These are phyloP conservation scores for Acanthopleura granulata DNA, from an alignment of 2,888 invertebrate species.

Conservation along the genomic window DNA sequence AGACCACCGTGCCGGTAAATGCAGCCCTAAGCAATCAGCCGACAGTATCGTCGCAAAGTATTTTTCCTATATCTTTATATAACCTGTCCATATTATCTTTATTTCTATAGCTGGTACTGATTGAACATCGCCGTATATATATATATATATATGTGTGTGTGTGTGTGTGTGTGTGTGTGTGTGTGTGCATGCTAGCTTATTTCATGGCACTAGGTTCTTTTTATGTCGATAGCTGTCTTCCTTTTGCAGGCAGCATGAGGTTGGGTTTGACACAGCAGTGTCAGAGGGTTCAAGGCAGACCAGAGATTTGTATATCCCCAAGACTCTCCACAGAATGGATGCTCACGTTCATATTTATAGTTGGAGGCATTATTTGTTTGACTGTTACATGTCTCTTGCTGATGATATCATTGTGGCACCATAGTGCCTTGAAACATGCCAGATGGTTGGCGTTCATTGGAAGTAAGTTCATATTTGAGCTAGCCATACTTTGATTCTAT, in stretches of 20 bases:
- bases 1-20: no score
- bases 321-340: constrained; percentile 51
- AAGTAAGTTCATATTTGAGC: constrained; percentile 40
- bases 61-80: no score
- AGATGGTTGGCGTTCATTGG: constrained; percentile 55
- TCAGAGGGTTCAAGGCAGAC: constrained; percentile 46
- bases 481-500: no score
- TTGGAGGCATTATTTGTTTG: constrained; percentile 50
- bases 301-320: constrained; percentile 48
- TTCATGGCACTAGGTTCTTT: neutral
- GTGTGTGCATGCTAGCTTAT: no score
- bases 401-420: constrained; percentile 50
- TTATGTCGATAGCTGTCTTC: neutral
- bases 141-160: no score
- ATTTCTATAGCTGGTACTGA: no score
- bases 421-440: constrained; percentile 49
- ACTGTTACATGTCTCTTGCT: constrained; percentile 47
- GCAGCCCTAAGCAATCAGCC: no score
- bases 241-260: constrained; percentile 42
- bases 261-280: constrained; percentile 52
- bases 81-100: no score
- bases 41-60: no score
- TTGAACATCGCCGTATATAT: no score
- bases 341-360: constrained; percentile 49
- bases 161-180: no score